phyloP scores from a whole-genome alignment of 2,797 vertebrate genomes.

The Phylloscopus collybita region DNA sequence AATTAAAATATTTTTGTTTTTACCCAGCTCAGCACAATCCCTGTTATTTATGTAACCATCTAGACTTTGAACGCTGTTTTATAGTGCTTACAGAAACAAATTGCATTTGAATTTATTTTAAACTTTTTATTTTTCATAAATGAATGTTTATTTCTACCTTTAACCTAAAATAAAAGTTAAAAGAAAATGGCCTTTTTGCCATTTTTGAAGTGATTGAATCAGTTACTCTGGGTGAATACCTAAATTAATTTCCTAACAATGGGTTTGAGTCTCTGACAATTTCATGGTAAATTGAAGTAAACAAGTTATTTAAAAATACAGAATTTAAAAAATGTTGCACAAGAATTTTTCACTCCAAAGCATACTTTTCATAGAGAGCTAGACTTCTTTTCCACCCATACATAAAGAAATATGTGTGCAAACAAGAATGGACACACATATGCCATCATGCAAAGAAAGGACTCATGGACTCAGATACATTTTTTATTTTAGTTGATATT shows the following conservation, averaged over 20 bases:
- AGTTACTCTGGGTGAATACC: not conserved
- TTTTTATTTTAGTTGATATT: not conserved
- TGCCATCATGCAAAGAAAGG: not conserved
- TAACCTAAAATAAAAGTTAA: not conserved
- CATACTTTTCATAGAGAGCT: not conserved
- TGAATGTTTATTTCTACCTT: not conserved
- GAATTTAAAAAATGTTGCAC: not conserved
- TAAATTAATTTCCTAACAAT: not conserved
- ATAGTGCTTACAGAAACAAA: slow-evolving; percentile 16
- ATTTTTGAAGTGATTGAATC: not conserved
- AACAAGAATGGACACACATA: not conserved
- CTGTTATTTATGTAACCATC: slow-evolving; percentile 19
- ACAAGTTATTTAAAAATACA: not conserved
- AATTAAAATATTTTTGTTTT: slow-evolving; percentile 48
- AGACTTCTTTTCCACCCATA: not conserved
- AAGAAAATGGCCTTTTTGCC: not conserved
- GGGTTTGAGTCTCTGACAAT: not conserved
- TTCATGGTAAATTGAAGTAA: not conserved
- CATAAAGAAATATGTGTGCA: not conserved
- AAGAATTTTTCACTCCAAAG: not conserved
- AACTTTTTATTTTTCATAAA: not conserved
- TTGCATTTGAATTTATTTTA: slow-evolving; percentile 15
- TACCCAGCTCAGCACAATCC: not conserved
- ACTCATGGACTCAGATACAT: not conserved
- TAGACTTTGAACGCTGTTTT: not conserved